phyloP scores from a whole-genome alignment of 2,888 invertebrate species.

The Thymelicus acteon region DNA sequence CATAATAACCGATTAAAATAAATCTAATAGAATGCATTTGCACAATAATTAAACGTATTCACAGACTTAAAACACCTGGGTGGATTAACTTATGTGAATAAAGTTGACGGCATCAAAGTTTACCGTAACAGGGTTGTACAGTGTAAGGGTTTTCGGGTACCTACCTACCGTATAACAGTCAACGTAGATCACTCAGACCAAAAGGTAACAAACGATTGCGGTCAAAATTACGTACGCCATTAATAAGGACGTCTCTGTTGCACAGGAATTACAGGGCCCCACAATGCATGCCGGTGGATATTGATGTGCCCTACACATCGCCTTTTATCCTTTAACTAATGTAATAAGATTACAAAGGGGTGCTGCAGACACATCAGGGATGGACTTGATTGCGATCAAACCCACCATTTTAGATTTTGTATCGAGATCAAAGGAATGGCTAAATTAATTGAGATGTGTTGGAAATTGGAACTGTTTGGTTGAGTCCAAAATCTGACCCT shows the following conservation, averaged over 20 bases:
- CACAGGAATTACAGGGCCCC: constrained; percentile 26
- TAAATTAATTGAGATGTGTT: neutral
- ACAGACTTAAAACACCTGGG: no score
- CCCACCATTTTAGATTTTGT: constrained; percentile 1
- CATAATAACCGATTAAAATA: no score
- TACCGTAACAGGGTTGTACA: neutral
- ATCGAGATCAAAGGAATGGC: neutral
- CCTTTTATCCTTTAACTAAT: constrained; percentile 78
- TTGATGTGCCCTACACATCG: constrained; percentile 69
- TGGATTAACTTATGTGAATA: no score
- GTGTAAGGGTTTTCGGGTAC: neutral
- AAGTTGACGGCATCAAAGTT: no score
- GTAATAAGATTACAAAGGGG: constrained; percentile 81
- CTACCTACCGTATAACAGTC: neutral
- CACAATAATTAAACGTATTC: no score
- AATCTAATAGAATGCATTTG: no score
- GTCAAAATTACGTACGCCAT: constrained; percentile 29
- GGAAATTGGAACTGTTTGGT: neutral
- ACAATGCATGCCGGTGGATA: constrained; percentile 55
- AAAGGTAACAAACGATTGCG: constrained; percentile 26
- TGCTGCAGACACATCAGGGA: constrained; percentile 60
- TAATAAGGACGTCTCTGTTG: constrained; percentile 34
- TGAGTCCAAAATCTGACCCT: neutral
- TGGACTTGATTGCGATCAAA: constrained; percentile 46
- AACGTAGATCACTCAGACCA: neutral